Conservation (phyloP, 2,888 invertebrate species). For the Ceraclea dissimilis region DNA sequence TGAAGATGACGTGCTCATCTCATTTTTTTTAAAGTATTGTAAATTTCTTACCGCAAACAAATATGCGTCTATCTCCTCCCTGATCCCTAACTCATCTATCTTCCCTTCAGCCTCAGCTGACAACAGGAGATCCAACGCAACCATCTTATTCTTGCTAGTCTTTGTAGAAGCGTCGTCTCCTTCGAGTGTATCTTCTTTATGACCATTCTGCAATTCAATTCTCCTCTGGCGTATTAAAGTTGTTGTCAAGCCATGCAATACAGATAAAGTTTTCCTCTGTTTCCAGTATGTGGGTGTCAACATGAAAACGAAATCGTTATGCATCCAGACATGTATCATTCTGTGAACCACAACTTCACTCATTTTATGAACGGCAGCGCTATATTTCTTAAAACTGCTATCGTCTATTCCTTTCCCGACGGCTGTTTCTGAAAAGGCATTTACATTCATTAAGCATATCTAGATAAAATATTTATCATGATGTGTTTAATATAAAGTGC, state of each 20-base stretch:
- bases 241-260: slow-evolving; percentile 14
- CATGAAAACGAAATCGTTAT: slow-evolving; percentile 46
- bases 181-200: background rate
- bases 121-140: slow-evolving; percentile 57
- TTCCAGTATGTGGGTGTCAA: slow-evolving; percentile 41
- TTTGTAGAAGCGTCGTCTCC: background rate
- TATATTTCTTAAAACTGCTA: background rate
- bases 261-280: slow-evolving; percentile 35
- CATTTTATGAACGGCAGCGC: background rate
- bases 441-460: too few relatives aligned
- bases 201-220: background rate
- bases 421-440: slow-evolving; percentile 2
- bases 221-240: slow-evolving; percentile 14
- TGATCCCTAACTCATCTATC: slow-evolving; percentile 51
- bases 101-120: slow-evolving; percentile 49
- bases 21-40: too few relatives aligned
- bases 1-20: too few relatives aligned
- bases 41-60: slow-evolving; percentile 61
- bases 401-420: background rate
- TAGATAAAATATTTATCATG: too few relatives aligned
- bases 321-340: slow-evolving; percentile 49
- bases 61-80: slow-evolving; percentile 65
- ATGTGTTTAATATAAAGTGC: too few relatives aligned
- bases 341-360: slow-evolving; percentile 33
- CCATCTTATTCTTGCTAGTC: slow-evolving; percentile 43